Base-by-base conservation (phyloP, 2,797 vertebrate species). In the Sebastes cheni region DNA sequence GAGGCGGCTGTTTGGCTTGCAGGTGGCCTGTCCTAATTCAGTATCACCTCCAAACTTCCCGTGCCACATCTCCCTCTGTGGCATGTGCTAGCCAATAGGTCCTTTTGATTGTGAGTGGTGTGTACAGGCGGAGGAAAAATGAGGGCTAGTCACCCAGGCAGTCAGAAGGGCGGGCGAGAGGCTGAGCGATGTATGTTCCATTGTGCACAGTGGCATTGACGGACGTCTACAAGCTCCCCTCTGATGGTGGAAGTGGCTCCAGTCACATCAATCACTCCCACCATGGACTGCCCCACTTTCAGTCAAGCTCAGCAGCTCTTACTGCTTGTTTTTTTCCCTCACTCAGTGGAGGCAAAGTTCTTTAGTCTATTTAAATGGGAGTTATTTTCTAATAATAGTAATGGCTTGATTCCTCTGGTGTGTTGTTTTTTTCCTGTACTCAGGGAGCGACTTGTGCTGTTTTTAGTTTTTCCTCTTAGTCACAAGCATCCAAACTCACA, bases 261-360 rank as follows among this genome's bases (percentile, higher is more conserved):
- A 91, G 92, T 94, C 94, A 90, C 93, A 95, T 95, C 95, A 94
- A 95, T 96, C 95, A 95, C 89, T 88, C 72, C 84, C 79, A 79
- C 87, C 12, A 70, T 81, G 76, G 86, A 92, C 84, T 88, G 92
- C 83, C 90, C 86, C 79, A 87, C 90, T 93, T 92, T 85, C 89
- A 92, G 88, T 92, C 86, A 90, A 82, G 77, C 86, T 92, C 90
- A 81, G 81, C 65, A 74, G 81, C 77, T 84, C 77, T 58, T 68
- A 67, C 80, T 42, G 55, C 77, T 77, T 77, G 52, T 81, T 72
- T 81, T 81, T 83, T 72, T 64, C 20, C 3, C 70, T 72, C 70
- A 75, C 75, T 84, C 67, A 72, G 62, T 70, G 16, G 36, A 83
- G 77, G 54, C 67, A 77, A 83, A 79, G 25, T 67, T 67, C 32